Conservation (phyloP, 1,140 invertebrate genomes). For the Neocloeon triangulifer region DNA sequence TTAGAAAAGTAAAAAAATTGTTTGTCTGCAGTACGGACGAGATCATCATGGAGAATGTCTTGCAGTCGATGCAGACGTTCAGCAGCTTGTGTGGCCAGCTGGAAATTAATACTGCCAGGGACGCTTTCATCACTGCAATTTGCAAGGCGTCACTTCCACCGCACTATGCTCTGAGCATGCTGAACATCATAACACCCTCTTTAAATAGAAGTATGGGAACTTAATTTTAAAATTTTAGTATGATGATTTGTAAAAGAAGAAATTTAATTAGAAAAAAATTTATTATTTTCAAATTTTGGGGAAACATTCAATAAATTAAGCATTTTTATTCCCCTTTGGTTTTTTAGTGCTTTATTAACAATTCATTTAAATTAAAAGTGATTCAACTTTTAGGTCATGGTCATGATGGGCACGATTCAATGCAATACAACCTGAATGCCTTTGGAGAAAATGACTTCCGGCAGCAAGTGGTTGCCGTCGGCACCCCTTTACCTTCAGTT, state of each 20-base stretch:
- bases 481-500: slow-evolving; percentile 70
- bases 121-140: slow-evolving; percentile 82
- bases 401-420: slow-evolving; percentile 21
- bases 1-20: not conserved
- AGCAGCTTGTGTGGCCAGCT: slow-evolving; percentile 55
- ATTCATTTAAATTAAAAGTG: not conserved
- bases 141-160: slow-evolving; percentile 88
- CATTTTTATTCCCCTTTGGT: too few species aligned
- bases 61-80: slow-evolving; percentile 77
- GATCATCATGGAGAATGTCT: slow-evolving; percentile 61
- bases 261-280: too few species aligned
- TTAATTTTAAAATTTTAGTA: too few species aligned
- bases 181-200: slow-evolving; percentile 32
- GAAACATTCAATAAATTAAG: too few species aligned
- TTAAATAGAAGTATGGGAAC: slow-evolving; percentile 12
- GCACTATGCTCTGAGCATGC: slow-evolving; percentile 77
- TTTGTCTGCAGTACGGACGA: slow-evolving; percentile 68
- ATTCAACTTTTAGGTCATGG: slow-evolving; percentile 13
- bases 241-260: too few species aligned
- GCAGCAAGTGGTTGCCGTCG: slow-evolving; percentile 84
- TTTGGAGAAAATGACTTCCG: slow-evolving; percentile 35
- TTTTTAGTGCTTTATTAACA: too few species aligned
- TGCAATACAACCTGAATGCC: slow-evolving; percentile 17
- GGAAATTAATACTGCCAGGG: slow-evolving; percentile 47
- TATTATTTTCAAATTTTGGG: too few species aligned